Evolutionary conservation across 1,140 invertebrate species (phyloP).

Genomic region (Ceratina australensis): DNA sequence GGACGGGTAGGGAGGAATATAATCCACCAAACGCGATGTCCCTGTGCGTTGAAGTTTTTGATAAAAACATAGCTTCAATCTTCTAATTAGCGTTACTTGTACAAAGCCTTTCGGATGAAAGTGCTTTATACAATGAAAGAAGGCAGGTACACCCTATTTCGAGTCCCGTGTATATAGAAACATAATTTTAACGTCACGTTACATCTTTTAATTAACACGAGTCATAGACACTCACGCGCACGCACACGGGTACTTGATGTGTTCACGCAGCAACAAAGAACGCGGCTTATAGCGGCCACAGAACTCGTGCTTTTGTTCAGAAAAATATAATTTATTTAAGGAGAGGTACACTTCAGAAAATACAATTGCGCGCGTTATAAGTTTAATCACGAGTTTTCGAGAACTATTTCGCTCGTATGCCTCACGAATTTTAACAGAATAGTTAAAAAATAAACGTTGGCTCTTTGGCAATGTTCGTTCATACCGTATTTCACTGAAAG

Average conservation of each 20-base stretch:
- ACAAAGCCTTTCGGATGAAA: conserved; percentile 22
- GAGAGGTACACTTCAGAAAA: not conserved
- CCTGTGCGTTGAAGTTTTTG: not conserved
- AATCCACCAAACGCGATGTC: not conserved
- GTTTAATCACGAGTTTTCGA: too few relatives aligned
- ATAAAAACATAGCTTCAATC: conserved; percentile 19
- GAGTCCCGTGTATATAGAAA: conserved; percentile 11
- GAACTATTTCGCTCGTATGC: too few relatives aligned
- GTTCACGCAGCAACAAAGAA: not conserved
- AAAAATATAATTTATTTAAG: conserved; percentile 11
- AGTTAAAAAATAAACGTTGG: too few relatives aligned
- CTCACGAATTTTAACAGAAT: too few relatives aligned
- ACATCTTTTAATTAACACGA: conserved; percentile 31
- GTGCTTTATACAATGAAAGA: not conserved
- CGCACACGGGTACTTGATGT: too few relatives aligned
- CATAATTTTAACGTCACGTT: conserved; percentile 19
- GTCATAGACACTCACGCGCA: not conserved
- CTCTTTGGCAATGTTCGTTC: too few relatives aligned
- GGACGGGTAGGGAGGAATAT: not conserved
- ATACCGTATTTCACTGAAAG: too few relatives aligned
- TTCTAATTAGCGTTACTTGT: conserved; percentile 24
- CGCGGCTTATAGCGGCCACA: not conserved
- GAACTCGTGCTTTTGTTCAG: not conserved
- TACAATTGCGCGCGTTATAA: too few relatives aligned
- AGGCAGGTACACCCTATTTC: not conserved